Conservation (phyloP, 2,888 invertebrate genomes). For the Ectemnius cavifrons region DNA sequence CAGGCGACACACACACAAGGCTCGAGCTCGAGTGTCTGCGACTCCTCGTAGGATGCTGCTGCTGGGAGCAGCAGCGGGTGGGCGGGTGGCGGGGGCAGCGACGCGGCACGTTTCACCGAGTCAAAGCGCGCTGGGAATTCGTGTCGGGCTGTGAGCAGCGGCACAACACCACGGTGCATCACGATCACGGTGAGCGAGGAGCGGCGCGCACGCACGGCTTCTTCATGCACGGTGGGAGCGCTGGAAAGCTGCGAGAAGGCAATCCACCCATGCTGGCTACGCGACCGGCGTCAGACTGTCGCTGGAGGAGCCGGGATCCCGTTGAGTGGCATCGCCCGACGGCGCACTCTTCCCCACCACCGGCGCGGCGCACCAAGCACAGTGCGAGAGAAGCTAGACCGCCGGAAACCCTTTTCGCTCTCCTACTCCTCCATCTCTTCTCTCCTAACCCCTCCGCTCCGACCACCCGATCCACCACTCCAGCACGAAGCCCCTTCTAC, state of each 20-base stretch:
- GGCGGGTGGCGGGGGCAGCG: no score
- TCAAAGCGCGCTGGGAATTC: no score
- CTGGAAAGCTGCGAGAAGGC: slow-evolving; percentile 56
- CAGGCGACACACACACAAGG: background rate
- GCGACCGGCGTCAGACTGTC: slow-evolving; percentile 77
- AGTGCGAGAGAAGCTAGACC: no score
- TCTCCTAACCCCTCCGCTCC: background rate
- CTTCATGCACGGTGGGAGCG: slow-evolving; percentile 43
- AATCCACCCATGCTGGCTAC: slow-evolving; percentile 69
- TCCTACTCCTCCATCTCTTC: background rate
- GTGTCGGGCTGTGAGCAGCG: no score
- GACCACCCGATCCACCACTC: background rate
- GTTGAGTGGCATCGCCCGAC: slow-evolving; percentile 63
- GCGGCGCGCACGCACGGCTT: slow-evolving; percentile 17
- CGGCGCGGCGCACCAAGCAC: background rate
- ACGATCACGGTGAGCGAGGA: slow-evolving; percentile 9
- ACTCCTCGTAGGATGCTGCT: no score
- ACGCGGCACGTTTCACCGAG: no score
- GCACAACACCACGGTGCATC: slow-evolving; percentile 12
- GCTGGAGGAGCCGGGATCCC: slow-evolving; percentile 63
- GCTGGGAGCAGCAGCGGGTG: no score
- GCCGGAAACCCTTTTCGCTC: background rate
- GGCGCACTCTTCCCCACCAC: slow-evolving; percentile 44
- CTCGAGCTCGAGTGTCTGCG: background rate
- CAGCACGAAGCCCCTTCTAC: slow-evolving; percentile 13